Conservation (phyloP, 1,140 invertebrate genomes). For the Lepidurus couesii region DNA sequence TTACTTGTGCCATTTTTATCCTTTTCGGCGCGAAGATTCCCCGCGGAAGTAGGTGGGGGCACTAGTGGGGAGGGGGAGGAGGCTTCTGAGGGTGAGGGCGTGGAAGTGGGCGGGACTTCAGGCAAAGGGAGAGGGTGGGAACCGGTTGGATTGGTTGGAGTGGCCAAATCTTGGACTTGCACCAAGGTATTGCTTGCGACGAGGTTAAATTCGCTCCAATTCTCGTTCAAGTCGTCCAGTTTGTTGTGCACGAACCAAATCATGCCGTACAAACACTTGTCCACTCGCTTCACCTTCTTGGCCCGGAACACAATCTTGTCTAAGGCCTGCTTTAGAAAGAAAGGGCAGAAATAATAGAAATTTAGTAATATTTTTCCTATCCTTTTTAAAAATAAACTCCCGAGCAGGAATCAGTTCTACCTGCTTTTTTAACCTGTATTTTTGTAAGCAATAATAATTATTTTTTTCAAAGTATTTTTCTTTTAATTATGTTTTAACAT, state of each 20-base stretch:
- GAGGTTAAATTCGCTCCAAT: neutral
- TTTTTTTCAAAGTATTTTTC: no score
- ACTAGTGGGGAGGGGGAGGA: neutral
- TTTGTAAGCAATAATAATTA: no score
- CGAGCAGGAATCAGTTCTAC: no score
- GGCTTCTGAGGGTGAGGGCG: neutral
- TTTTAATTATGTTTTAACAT: no score
- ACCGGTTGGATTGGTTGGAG: neutral
- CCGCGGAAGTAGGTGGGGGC: neutral
- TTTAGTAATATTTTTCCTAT: no score
- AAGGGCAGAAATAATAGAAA: neutral
- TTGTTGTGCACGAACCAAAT: conserved; percentile 8
- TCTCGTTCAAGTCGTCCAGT: neutral
- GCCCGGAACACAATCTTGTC: conserved; percentile 11
- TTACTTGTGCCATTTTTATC: neutral
- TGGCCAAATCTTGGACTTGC: neutral
- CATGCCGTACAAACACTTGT: conserved; percentile 21
- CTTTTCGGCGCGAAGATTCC: neutral
- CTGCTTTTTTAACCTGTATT: no score
- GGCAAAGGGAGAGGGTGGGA: neutral
- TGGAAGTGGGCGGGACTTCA: neutral
- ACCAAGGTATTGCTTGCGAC: conserved; percentile 1
- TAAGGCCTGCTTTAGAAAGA: neutral
- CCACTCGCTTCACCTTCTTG: neutral
- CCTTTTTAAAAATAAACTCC: no score